Evolutionary conservation across 2,888 invertebrate genomes (phyloP), one percentile per base, ranked within the genome.

Genomic region (Nomada flava): DNA sequence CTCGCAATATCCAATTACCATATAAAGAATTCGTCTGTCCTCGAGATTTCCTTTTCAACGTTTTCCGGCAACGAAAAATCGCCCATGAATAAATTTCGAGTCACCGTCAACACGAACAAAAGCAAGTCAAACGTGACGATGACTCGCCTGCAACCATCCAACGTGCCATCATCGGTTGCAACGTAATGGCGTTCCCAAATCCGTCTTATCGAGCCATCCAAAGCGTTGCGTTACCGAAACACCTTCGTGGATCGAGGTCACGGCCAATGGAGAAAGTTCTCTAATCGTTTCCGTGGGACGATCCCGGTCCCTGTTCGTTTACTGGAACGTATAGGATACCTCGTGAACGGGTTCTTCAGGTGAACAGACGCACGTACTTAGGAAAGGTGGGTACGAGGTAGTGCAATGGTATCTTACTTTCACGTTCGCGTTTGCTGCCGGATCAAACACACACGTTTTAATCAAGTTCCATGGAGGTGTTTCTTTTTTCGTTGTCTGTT

Each of bases 371-470:
- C 9, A 15, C 9, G 42, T 53, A 47, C 52, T 9, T 36, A 36
- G 36, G 36, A 36, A 73, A 44, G 11, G 50, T 57, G 62, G 77
- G 68, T 64, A 74, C 67, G 23, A 69, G 74, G 55, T 64, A 60
- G 52, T 71, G 76, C 72, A 47, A 23, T 53, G 72, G 64, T 68
- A 74, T 74, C 73, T 80, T 81, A 85, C 84, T 85, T 85, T 85
- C 84, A 85, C 84, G 72, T 79, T 83, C 59, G 73, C 13, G 69
- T 76, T 36, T 72, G 7, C 73, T 42, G 52, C 36, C 42, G 75
- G 69, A 69, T 60, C 78, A 63, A 57, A 11, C 55, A 60, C 59
- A 13, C 26, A 23, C 29, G 29, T 23, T 62, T 47, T 5, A 29
- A 11, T 3, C 20, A 55, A 18, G 20, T n/a, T 11, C 13, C 2